Evolutionary conservation across 2,113 vertebrate genomes (phyloP).

Genomic region (Nipponia nippon): DNA sequence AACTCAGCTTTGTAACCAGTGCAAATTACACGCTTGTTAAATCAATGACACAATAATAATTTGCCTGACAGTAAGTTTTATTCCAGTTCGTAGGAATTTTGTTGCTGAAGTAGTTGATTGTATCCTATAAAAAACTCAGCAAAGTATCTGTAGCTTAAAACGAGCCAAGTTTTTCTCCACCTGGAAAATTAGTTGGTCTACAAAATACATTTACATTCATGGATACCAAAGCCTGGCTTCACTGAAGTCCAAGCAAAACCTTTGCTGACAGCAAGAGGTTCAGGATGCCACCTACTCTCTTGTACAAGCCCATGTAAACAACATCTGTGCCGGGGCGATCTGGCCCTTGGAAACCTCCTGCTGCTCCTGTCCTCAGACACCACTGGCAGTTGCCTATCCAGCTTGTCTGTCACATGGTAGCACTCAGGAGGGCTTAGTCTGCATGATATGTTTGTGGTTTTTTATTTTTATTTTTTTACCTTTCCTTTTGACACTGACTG

Average conservation of each 20-base stretch:
- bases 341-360: not conserved
- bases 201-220: not conserved
- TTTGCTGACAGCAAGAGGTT: not conserved
- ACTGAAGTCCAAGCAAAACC: not conserved
- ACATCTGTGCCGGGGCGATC: not conserved
- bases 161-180: not conserved
- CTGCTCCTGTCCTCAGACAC: not conserved
- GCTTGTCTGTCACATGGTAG: not conserved
- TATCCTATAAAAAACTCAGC: not conserved
- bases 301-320: not conserved
- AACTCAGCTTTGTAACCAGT: not conserved
- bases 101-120: not conserved
- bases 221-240: not conserved
- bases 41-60: not conserved
- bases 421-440: not conserved
- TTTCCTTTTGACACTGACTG: not conserved
- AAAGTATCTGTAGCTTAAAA: not conserved
- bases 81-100: not conserved
- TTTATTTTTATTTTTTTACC: not conserved
- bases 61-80: not conserved
- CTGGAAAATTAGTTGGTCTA: not conserved
- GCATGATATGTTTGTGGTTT: not conserved
- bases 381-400: not conserved
- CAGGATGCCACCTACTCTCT: not conserved
- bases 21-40: not conserved